Conservation (phyloP, 2,113 vertebrate genomes). For the Hypomesus transpacificus region DNA sequence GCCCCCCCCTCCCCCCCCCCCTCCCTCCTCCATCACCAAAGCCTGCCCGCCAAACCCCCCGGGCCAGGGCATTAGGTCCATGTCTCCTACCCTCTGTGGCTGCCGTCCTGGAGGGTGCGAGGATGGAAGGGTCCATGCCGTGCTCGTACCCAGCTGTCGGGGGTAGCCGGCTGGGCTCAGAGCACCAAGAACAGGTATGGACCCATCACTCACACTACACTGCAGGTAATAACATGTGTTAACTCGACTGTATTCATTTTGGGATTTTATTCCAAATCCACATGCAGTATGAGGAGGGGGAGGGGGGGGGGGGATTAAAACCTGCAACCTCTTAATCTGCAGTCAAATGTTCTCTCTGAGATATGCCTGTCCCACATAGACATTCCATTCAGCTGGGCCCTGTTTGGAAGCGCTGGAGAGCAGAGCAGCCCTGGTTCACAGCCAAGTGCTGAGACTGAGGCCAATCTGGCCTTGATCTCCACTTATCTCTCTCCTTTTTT, state of each 20-base stretch:
- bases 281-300: too few relatives aligned
- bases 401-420: too few relatives aligned
- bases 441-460: constrained; percentile 53
- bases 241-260: too few relatives aligned
- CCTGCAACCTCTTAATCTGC: too few relatives aligned
- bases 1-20: not conserved
- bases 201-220: constrained; percentile 33
- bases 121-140: constrained; percentile 26
- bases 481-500: constrained; percentile 45
- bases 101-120: not conserved
- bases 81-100: constrained; percentile 16
- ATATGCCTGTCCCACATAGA: too few relatives aligned
- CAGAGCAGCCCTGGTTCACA: constrained; percentile 7
- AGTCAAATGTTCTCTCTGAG: too few relatives aligned
- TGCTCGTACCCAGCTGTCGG: constrained; percentile 53
- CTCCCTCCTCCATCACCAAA: constrained; percentile 6
- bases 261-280: too few relatives aligned
- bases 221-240: constrained; percentile 22
- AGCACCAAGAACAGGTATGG: constrained; percentile 33
- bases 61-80: constrained; percentile 12
- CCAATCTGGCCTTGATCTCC: constrained; percentile 39
- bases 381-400: too few relatives aligned
- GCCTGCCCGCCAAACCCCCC: constrained; percentile 3
- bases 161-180: constrained; percentile 26
- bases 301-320: too few relatives aligned